These are phyloP conservation scores for Lepidurus couesii DNA, from an alignment of 1,140 invertebrate species.

Conservation along the genomic window DNA sequence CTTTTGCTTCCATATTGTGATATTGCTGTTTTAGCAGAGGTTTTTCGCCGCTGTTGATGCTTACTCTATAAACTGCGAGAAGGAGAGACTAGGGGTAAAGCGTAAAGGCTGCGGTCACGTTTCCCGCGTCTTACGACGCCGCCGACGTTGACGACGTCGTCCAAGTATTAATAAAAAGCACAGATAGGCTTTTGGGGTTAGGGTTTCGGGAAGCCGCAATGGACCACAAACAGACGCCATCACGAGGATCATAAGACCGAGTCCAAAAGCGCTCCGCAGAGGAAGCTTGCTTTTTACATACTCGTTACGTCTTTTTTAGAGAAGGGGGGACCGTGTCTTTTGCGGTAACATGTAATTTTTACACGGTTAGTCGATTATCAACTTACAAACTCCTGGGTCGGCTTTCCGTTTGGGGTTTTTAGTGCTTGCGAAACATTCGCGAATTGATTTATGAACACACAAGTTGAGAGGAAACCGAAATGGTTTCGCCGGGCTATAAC, in stretches of 20 bases:
- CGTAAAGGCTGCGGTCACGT: neutral
- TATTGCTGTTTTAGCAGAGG: neutral
- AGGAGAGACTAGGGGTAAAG: neutral
- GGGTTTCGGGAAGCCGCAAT: slow-evolving; percentile 16
- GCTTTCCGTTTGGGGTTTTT: too few species aligned
- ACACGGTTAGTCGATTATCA: slow-evolving; percentile 7
- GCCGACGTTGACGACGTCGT: slow-evolving; percentile 17
- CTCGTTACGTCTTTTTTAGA: neutral
- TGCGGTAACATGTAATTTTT: neutral
- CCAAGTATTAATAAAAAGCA: slow-evolving; percentile 22
- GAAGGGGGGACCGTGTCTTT: neutral
- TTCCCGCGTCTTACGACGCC: slow-evolving; percentile 4
- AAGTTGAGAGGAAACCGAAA: too few species aligned
- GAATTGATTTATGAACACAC: too few species aligned
- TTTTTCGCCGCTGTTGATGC: slow-evolving; percentile 1
- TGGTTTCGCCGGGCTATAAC: too few species aligned
- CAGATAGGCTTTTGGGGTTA: slow-evolving; percentile 19
- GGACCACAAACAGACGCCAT: slow-evolving; percentile 20
- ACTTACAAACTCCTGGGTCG: neutral
- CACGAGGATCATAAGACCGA: neutral
- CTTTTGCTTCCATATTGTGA: neutral
- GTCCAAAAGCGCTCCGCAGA: slow-evolving; percentile 15
- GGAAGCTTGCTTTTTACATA: slow-evolving; percentile 14
- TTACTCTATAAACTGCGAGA: neutral
- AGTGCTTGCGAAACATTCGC: too few species aligned